A percentile compares a stretch with the other conserved stretches of the same genome.
phyloP scores from a whole-genome alignment of 2,797 vertebrate species.

The Eremophila alpestris region DNA sequence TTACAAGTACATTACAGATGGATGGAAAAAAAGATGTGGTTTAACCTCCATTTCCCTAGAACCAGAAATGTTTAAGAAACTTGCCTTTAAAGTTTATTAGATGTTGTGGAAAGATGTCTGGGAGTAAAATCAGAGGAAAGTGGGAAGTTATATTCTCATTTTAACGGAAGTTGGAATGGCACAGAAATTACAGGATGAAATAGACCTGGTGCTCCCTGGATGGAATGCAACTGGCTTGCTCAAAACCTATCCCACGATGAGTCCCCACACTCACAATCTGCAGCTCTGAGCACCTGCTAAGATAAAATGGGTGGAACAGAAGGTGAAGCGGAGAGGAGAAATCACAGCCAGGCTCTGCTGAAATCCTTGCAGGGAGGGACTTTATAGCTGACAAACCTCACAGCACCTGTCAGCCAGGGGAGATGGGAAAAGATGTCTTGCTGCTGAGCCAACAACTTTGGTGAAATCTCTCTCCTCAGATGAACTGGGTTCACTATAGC shows the following conservation, averaged over 20 bases:
- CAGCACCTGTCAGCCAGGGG: background rate
- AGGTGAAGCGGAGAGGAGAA: background rate
- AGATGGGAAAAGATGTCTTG: background rate
- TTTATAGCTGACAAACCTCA: background rate
- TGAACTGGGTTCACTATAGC: background rate
- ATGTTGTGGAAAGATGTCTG: background rate
- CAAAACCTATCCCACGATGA: background rate
- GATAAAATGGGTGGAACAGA: background rate
- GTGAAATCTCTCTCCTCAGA: fast-evolving
- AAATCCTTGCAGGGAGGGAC: background rate
- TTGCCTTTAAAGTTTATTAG: background rate
- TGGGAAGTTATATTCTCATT: background rate
- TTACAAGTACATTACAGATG: background rate
- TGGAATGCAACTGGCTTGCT: background rate
- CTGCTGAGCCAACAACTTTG: background rate
- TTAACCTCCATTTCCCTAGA: background rate
- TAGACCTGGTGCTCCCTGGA: background rate
- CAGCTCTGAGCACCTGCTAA: background rate
- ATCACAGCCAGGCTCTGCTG: background rate
- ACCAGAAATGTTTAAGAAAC: background rate
- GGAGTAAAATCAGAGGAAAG: background rate
- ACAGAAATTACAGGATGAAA: background rate
- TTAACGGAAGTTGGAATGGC: background rate
- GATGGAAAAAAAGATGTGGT: background rate
- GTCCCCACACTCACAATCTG: background rate